Evolutionary conservation across 1,140 invertebrate genomes (phyloP).

Genomic region (Sitodiplosis mosellana): DNA sequence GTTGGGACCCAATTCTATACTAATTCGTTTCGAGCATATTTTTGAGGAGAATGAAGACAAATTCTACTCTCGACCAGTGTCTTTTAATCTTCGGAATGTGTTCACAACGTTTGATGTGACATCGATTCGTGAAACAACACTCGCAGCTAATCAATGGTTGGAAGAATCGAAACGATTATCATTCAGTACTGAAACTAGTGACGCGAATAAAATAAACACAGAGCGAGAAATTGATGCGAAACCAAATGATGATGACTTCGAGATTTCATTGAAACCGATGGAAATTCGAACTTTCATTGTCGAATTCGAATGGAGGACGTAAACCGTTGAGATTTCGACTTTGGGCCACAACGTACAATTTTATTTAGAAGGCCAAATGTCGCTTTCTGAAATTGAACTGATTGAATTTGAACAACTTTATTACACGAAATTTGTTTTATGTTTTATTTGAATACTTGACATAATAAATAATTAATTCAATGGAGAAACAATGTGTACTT

Average conservation of each 20-base stretch:
- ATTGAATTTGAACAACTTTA: no score
- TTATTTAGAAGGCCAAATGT: no score
- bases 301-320: slow-evolving; percentile 2
- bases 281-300: slow-evolving; percentile 11
- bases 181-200: slow-evolving; percentile 15
- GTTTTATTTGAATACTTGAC: no score
- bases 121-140: slow-evolving; percentile 17
- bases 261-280: slow-evolving; percentile 8
- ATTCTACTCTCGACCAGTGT: slow-evolving; percentile 30
- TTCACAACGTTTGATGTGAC: slow-evolving; percentile 12
- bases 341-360: no score
- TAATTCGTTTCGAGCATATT: slow-evolving; percentile 71
- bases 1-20: slow-evolving; percentile 42
- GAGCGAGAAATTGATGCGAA: slow-evolving; percentile 4
- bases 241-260: slow-evolving; percentile 2
- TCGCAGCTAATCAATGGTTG: slow-evolving; percentile 20
- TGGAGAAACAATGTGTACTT: no score
- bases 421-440: no score
- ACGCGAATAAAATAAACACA: slow-evolving; percentile 1
- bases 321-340: no score
- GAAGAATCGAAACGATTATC: slow-evolving; percentile 16
- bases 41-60: slow-evolving; percentile 48
- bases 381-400: no score
- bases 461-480: no score
- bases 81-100: slow-evolving; percentile 30